Base-by-base conservation (phyloP, 2,113 vertebrate genomes). In the Sorex fumeus region DNA sequence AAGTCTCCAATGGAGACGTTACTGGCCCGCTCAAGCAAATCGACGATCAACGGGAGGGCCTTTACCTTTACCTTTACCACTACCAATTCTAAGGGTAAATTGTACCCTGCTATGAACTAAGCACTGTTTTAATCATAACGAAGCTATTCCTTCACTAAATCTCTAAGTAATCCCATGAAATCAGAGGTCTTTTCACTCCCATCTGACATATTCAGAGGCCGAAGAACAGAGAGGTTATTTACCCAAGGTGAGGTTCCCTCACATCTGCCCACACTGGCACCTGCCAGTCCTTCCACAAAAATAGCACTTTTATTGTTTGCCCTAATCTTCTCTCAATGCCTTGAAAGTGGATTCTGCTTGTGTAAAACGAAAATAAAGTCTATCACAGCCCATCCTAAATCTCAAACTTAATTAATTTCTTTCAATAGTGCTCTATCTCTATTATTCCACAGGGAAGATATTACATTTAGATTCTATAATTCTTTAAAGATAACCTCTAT, bases 401-500 rank as follows among this genome's bases (percentile, higher is more conserved):
- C 30, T 81, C 92, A 27, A 91, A 82, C 47, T 77, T 72, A 93
- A 87, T 87, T 91, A 72, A 91, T 79, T 84, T 93, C 27, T 89
- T 84, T 86, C 81, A 87, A 87, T 82, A 93, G 57, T 64, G 34
- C 11, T 80, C 30, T 85, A 11, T 60, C 70, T 92, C 60, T 43
- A 70, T 89, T 85, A 80, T 69, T 88, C 70, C 70, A 86, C 50
- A 93, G 72, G 57, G 43, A 95, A 84, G 3, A 28, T 72, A 87
- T 91, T 95, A 82, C 80, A 93, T 62, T 89, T 95, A 45, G 74
- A 90, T 66, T 93, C 80, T 71, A 36, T 83, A 93, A 88, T 92
- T 95, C 62, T 95, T 83, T 92, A 89, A 92, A 82, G 78, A 96
- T 95, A 93, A 94, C 86, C 27, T 86, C 86, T 84, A 67, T 79